Evolutionary conservation across 2,113 vertebrate genomes (phyloP).

Genomic region (Sinosuthora webbiana): DNA sequence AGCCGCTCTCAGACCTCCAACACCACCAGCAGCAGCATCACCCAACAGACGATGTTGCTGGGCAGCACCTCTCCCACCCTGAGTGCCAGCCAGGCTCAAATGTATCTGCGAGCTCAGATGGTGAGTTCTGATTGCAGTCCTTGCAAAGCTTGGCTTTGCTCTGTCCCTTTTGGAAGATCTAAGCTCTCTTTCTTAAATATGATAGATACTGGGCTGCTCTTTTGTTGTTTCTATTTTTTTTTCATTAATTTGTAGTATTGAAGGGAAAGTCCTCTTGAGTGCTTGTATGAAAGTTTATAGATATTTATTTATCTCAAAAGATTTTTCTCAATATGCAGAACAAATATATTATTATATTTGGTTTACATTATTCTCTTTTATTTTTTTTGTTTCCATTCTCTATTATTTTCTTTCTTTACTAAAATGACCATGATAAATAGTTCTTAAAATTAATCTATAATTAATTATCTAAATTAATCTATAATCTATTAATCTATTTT

Average conservation of each 20-base stretch:
- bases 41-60: slow-evolving; percentile 91
- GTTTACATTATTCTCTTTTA: neutral
- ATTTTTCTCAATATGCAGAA: neutral
- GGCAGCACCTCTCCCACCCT: slow-evolving; percentile 87
- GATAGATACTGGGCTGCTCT: neutral
- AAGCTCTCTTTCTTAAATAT: neutral
- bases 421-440: neutral
- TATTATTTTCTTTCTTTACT: neutral
- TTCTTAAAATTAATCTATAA: neutral
- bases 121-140: slow-evolving; percentile 61
- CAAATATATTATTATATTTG: neutral
- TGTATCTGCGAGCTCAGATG: slow-evolving; percentile 96
- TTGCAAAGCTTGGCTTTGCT: neutral
- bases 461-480: neutral
- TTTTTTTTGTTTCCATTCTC: neutral
- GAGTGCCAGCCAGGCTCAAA: slow-evolving; percentile 91
- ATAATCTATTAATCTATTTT: neutral
- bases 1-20: slow-evolving; percentile 86
- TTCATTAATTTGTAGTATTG: neutral
- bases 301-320: neutral
- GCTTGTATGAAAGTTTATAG: neutral
- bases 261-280: neutral
- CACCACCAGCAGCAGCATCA: slow-evolving; percentile 84
- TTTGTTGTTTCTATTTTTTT: neutral
- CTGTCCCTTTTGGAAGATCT: neutral